Evolutionary conservation across 2,888 invertebrate genomes (phyloP).

Genomic region (Salpingus planirostris): DNA sequence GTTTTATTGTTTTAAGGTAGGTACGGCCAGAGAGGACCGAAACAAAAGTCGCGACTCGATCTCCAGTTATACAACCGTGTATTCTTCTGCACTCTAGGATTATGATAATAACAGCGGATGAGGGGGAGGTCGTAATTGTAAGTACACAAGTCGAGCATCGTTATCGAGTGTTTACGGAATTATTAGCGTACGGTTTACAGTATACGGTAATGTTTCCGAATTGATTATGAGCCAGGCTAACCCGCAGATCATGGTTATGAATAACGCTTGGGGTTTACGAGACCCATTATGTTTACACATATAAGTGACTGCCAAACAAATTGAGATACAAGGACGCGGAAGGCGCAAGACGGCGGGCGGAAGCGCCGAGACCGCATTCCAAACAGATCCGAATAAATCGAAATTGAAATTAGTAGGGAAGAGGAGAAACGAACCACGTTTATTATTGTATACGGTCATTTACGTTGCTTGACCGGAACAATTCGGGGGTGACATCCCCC

Average conservation of each 20-base stretch:
- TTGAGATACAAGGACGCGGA: constrained; percentile 7
- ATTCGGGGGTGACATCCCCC: constrained; percentile 1
- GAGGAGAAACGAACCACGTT: constrained; percentile 7
- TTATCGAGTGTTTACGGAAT: constrained; percentile 8
- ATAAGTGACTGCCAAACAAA: constrained; percentile 11
- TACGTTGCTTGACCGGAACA: constrained; percentile 4
- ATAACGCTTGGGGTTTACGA: constrained; percentile 9
- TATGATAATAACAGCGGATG: too few relatives aligned
- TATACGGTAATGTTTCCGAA: constrained; percentile 7
- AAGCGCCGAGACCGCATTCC: too few relatives aligned
- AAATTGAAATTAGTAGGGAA: constrained; percentile 7
- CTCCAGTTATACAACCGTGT: too few relatives aligned
- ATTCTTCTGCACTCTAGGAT: too few relatives aligned
- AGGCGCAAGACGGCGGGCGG: too few relatives aligned
- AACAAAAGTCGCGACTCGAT: too few relatives aligned
- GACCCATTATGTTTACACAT: constrained; percentile 9
- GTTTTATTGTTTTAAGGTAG: too few relatives aligned
- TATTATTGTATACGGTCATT: constrained; percentile 5
- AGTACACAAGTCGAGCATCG: too few relatives aligned
- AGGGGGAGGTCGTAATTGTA: too few relatives aligned
- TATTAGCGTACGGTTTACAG: too few relatives aligned
- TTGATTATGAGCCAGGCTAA: constrained; percentile 10
- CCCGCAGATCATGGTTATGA: constrained; percentile 10
- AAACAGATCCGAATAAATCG: constrained; percentile 3
- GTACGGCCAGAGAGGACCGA: too few relatives aligned